These are phyloP conservation scores for Frankliniella intonsa DNA, from an alignment of 2,888 invertebrate genomes.

Conservation along the genomic window DNA sequence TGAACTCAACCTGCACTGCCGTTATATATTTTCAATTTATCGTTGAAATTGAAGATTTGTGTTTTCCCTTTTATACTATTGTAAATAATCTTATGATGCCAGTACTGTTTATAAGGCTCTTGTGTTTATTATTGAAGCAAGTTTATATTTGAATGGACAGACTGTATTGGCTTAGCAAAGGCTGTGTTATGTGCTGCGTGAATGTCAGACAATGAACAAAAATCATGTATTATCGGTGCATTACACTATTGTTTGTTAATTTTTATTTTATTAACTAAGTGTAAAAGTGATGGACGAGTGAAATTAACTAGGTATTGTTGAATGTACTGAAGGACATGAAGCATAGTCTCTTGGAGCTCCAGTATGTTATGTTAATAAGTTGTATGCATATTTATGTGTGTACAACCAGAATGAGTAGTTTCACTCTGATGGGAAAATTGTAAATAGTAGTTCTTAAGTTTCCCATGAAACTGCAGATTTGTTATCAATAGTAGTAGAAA, in stretches of 20 bases:
- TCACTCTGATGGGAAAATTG: constrained; percentile 20
- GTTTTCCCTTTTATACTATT: constrained; percentile 24
- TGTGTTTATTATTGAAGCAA: constrained; percentile 19
- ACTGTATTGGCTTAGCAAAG: constrained; percentile 26
- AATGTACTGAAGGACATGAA: not conserved
- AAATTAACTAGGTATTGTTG: constrained; percentile 22
- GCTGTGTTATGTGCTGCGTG: constrained; percentile 21
- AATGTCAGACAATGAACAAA: constrained; percentile 25
- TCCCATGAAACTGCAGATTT: constrained; percentile 19
- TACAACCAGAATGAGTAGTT: constrained; percentile 19
- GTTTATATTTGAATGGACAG: constrained; percentile 27
- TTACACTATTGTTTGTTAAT: constrained; percentile 27
- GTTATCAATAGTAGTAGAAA: constrained; percentile 14
- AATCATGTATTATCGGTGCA: constrained; percentile 26
- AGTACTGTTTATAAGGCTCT: constrained; percentile 18
- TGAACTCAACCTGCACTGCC: constrained; percentile 22
- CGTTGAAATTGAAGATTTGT: constrained; percentile 13
- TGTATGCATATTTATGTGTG: constrained; percentile 8
- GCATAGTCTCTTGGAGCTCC: not conserved
- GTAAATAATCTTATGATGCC: constrained; percentile 18
- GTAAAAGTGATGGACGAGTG: constrained; percentile 18
- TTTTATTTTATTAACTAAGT: constrained; percentile 26
- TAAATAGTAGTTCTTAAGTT: not conserved
- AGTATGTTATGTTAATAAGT: constrained; percentile 21
- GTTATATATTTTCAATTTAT: constrained; percentile 21